phyloP scores from a whole-genome alignment of 1,140 invertebrate genomes.

The Pseudachorutes palmiensis region DNA sequence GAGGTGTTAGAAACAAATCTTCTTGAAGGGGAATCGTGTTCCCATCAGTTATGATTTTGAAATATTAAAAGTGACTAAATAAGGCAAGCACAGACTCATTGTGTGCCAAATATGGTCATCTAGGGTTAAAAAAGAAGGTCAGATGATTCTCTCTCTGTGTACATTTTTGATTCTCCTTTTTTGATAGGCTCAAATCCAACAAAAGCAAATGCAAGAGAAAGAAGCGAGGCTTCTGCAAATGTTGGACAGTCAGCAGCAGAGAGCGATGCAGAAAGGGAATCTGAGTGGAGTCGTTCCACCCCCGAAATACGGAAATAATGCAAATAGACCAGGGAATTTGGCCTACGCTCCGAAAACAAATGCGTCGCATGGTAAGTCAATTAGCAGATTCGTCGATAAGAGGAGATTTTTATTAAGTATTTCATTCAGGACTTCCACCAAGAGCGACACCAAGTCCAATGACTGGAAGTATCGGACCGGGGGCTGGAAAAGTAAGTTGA shows the following conservation, averaged over 20 bases:
- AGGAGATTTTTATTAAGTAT: neutral
- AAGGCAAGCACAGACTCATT: neutral
- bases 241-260: constrained; percentile 61
- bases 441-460: neutral
- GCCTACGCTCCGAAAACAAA: constrained; percentile 9
- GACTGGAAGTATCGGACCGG: neutral
- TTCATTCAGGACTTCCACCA: neutral
- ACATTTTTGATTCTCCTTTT: neutral
- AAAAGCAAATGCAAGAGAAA: constrained; percentile 61
- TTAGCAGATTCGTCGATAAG: neutral
- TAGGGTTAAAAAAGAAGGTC: neutral
- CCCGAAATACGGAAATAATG: constrained; percentile 16
- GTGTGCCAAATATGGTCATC: neutral
- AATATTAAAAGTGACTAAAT: neutral
- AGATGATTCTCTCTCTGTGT: neutral
- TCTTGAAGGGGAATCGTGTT: neutral
- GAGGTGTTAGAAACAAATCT: no score
- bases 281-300: constrained; percentile 22
- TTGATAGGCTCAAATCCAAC: constrained; percentile 60
- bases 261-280: constrained; percentile 56
- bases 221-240: constrained; percentile 60
- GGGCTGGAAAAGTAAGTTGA: constrained; percentile 2
- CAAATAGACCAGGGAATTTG: constrained; percentile 8
- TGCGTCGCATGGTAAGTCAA: neutral
- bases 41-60: neutral